phyloP scores from a whole-genome alignment of 2,888 invertebrate species.

The Mimachlamys varia region DNA sequence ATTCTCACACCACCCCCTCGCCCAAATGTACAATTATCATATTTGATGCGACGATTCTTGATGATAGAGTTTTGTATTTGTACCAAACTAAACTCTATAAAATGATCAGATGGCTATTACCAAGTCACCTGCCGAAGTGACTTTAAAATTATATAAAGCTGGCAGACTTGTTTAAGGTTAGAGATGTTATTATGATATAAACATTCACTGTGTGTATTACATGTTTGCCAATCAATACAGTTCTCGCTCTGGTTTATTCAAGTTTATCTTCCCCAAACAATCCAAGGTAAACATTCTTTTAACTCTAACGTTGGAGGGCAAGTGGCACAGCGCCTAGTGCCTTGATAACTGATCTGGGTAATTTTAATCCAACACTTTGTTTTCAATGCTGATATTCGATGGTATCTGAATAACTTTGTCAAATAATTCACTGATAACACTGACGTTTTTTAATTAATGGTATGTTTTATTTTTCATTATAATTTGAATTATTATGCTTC shows the following conservation, averaged over 20 bases:
- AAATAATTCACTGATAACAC: background rate
- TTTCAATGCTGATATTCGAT: background rate
- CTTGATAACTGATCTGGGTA: background rate
- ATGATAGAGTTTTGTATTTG: no score
- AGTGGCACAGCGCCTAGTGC: background rate
- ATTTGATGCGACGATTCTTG: no score
- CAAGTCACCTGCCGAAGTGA: no score
- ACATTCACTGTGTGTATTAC: background rate
- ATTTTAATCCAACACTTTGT: background rate
- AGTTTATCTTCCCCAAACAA: background rate
- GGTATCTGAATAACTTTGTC: background rate
- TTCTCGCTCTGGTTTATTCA: slow-evolving; percentile 20
- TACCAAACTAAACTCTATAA: no score
- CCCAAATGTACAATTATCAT: no score
- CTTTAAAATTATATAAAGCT: no score
- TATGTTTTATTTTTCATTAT: background rate
- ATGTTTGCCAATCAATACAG: background rate
- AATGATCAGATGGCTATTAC: no score
- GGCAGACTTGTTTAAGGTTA: no score
- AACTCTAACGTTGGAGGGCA: background rate
- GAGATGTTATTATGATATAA: no score
- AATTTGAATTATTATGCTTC: no score
- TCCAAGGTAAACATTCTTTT: slow-evolving; percentile 1
- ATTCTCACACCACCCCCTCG: no score
- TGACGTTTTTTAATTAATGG: background rate